Evolutionary conservation across 2,888 invertebrate species (phyloP).

Genomic region (Agonum fuliginosum): DNA sequence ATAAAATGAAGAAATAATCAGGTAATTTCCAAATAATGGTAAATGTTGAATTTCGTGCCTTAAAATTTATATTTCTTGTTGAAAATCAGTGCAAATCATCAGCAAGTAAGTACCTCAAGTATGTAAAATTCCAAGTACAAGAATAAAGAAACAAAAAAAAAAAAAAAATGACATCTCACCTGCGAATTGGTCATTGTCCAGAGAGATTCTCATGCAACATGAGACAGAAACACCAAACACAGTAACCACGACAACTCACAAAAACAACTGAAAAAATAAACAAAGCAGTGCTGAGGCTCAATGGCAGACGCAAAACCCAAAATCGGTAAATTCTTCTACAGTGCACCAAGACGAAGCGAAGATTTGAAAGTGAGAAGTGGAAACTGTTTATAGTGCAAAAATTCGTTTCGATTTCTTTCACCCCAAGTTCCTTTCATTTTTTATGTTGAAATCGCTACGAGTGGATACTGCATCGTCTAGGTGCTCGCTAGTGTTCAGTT

Average conservation of each 20-base stretch:
- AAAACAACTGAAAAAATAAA: conserved; percentile 59
- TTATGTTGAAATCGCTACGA: conserved; percentile 34
- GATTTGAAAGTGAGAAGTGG: conserved; percentile 3
- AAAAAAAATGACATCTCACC: conserved; percentile 73
- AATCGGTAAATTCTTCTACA: not conserved
- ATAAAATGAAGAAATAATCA: too few species aligned
- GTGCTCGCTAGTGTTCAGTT: not conserved
- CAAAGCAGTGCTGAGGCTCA: conserved; percentile 55
- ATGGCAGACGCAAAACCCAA: conserved; percentile 6
- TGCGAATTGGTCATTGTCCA: conserved; percentile 77
- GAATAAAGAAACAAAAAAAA: conserved; percentile 67
- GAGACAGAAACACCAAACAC: conserved; percentile 66
- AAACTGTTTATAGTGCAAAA: conserved; percentile 28
- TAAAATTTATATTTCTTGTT: not conserved
- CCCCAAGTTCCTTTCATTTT: conserved; percentile 39
- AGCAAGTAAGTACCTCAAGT: too few species aligned
- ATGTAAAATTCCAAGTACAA: conserved; percentile 57
- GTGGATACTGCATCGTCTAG: not conserved
- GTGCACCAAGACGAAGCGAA: conserved; percentile 25
- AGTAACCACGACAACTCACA: conserved; percentile 62
- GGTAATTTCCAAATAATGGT: too few species aligned
- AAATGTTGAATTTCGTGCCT: too few species aligned
- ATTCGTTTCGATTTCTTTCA: conserved; percentile 32
- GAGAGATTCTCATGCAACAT: conserved; percentile 64
- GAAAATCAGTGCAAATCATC: not conserved